Evolutionary conservation across 2,797 vertebrate species (phyloP), one percentile per base, ranked within the genome.

Genomic region (Sebastes trivittatus): DNA sequence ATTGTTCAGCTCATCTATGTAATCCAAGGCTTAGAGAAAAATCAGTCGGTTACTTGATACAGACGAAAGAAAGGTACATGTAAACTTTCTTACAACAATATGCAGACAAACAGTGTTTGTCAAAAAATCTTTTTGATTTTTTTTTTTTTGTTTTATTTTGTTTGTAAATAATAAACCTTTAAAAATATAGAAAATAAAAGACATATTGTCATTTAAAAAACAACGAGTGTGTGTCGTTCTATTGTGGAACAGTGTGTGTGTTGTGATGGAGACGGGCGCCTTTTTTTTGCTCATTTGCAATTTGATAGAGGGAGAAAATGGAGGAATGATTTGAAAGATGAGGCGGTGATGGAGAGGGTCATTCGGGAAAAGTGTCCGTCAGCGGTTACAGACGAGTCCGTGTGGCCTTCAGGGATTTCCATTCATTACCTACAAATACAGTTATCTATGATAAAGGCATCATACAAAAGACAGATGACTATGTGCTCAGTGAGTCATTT

Each of bases 151-250:
- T 89, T 94, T 95, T 94, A 91, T 91, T 95, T 96, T 93, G 90
- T 96, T 96, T 96, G 95, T 96, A 96, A 96, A 96, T 96, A 96
- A 95, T 95, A 95, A 96, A 96, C 94, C 96, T 96, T 96, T 95
- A 96, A 96, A 56, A 96, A 95, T 94, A 95, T 96, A 96, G 93
- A 95, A 95, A 96, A 96, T 95, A 96, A 96, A 96, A 92, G 92
- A 96, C 95, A 94, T 95, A 95, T 95, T 96, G 95, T 96, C 94
- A 96, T 95, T 96, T 94, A 38, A 93, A 86, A 86, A 82, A 86
- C 78, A 54, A 56, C 18, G 74, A 73, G 86, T 80, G 86, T 88
- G 91, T 87, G 86, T 94, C 49, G 10, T 93, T 92, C 79, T 94
- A 56, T 93, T 81, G 71, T 67, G n/a, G 2, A 22, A 16, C 34